A percentile compares a stretch with the other conserved stretches of the same genome.
phyloP scores from a whole-genome alignment of 2,797 vertebrate genomes.

The Rhinoraja longicauda region DNA sequence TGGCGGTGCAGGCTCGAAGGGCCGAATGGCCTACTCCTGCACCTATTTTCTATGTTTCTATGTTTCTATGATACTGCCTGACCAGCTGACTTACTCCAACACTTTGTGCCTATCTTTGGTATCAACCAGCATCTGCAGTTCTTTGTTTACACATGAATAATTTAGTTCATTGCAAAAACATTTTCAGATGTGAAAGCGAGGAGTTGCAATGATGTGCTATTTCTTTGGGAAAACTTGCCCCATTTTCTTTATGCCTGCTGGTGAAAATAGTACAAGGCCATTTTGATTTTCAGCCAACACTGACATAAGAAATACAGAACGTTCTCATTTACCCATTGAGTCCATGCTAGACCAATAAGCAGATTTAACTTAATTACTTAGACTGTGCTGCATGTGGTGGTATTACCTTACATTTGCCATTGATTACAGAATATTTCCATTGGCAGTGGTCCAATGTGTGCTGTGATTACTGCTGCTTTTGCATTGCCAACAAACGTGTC shows the following conservation, averaged over 20 bases:
- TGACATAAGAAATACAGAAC: neutral
- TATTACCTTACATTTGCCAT: conserved; percentile 1
- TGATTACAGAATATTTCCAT: neutral
- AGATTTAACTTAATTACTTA: conserved; percentile 7
- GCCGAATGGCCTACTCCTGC: no score
- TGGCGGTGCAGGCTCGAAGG: no score
- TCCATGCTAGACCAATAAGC: neutral
- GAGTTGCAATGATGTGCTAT: neutral
- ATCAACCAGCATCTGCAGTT: no score
- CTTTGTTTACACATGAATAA: neutral
- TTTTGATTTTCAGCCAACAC: neutral
- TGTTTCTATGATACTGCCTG: no score
- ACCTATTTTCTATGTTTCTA: no score
- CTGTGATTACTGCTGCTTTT: neutral
- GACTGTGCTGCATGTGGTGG: neutral
- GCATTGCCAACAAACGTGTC: neutral
- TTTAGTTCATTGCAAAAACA: neutral
- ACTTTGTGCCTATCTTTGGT: no score
- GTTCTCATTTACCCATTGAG: neutral
- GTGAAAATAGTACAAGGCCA: neutral
- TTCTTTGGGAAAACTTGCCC: neutral
- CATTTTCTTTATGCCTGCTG: neutral
- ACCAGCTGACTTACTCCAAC: no score
- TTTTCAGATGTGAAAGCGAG: neutral
- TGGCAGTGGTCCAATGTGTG: neutral